Evolutionary conservation across 2,888 invertebrate genomes (phyloP), one percentile per base, ranked within the genome.

Genomic region (Euphydryas editha): DNA sequence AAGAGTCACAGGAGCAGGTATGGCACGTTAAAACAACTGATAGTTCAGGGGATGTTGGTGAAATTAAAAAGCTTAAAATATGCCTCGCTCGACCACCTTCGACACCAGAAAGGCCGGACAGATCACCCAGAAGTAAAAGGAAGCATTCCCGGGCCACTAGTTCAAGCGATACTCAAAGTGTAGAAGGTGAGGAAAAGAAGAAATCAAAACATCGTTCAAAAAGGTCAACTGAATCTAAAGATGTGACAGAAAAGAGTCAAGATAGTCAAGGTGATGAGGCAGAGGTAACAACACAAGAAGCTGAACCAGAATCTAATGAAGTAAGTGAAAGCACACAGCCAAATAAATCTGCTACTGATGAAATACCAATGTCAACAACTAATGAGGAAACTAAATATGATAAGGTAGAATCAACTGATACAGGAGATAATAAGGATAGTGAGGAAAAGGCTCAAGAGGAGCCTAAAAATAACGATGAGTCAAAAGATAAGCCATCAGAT

Each of bases 31-130:
- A 93, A 79, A 80, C 93, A 11, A 80, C 93, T 15, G 91, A 92
- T 61, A 80, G 86, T 69, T 81, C 93, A 55, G 87, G 88, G 11
- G 92, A 92, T 67, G 78, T 79, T 7, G 95, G 95, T 11, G 94
- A 95, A 80, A 94, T 95, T 76, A 93, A 95, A 75, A 95, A 95
- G 80, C 79, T 95, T 36, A 95, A 95, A 80, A 92, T 95, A 73
- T 95, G 94, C 76, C 83, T 95, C 71, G 94, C 94, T 63, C 92
- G 95, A 30, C 94, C 94, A 1, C 87, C 93, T 0, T 90, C 92
- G 13, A 93, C 94, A 11, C 93, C 94, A 1, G 94, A 94, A 77
- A 82, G 92, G 72, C 85, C 80, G 1, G 93, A 93, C 67, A 89
- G 92, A 71, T 93, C 93, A 8, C 93, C 93, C 36, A 87, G 93